phyloP scores from a whole-genome alignment of 2,888 invertebrate species.

The Drosophila cognata region DNA sequence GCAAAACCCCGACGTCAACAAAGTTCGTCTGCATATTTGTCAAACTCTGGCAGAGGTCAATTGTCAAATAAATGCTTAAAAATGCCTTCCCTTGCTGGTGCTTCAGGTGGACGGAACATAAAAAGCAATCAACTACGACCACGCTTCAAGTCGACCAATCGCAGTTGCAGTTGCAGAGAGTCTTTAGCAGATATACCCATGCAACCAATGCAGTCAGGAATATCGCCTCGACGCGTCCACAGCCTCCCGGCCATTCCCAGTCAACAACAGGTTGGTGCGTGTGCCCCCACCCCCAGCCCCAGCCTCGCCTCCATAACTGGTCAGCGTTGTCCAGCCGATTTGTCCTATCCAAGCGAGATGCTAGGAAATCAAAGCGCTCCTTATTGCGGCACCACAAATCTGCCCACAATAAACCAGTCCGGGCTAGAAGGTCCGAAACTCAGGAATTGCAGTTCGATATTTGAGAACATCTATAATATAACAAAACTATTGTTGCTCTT shows the following conservation, averaged over 20 bases:
- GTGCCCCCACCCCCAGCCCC: neutral
- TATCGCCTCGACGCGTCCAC: constrained; percentile 13
- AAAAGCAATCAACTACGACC: neutral
- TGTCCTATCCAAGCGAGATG: constrained; percentile 26
- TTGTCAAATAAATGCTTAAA: constrained; percentile 13
- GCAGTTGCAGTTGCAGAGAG: constrained; percentile 1
- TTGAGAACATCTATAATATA: constrained; percentile 14
- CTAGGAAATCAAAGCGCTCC: constrained; percentile 34
- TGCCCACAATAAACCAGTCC: neutral
- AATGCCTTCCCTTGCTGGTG: constrained; percentile 17
- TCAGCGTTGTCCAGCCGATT: neutral
- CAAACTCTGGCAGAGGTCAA: neutral
- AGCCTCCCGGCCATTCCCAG: constrained; percentile 39
- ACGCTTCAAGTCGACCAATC: neutral
- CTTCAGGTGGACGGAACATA: constrained; percentile 3
- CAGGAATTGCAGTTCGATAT: neutral
- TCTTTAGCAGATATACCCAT: neutral
- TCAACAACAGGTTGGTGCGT: constrained; percentile 29
- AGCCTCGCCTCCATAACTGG: neutral
- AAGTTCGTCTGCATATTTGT: neutral
- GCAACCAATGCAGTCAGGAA: neutral
- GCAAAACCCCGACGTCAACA: neutral
- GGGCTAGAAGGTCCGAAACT: neutral
- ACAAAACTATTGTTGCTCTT: constrained; percentile 12
- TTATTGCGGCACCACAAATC: constrained; percentile 4